phyloP scores from a whole-genome alignment of 2,113 vertebrate species.

The Crotalus horridus region DNA sequence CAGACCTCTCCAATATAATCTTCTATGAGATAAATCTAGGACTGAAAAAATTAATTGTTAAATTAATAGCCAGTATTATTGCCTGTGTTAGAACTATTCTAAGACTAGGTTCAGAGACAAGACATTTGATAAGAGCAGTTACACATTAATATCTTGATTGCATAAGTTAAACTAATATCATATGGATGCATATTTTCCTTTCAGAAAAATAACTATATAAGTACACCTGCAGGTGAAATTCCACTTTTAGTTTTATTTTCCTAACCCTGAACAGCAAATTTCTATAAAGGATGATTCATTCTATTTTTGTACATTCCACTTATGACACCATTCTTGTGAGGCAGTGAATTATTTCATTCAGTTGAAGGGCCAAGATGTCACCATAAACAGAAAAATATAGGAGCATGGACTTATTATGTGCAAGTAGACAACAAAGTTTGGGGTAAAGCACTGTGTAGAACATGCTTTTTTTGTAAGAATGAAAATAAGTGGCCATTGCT shows the following conservation, averaged over 20 bases:
- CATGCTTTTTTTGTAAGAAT: background rate
- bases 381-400: too few relatives aligned
- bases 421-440: background rate
- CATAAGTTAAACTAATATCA: background rate
- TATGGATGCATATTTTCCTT: background rate
- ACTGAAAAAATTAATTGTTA: constrained; percentile 24
- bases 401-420: background rate
- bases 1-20: constrained; percentile 23
- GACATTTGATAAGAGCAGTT: background rate
- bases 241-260: background rate
- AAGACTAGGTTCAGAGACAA: background rate
- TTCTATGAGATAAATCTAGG: constrained; percentile 28
- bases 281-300: background rate
- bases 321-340: background rate
- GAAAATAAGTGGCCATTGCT: background rate
- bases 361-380: background rate
- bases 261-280: background rate
- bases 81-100: constrained; percentile 7
- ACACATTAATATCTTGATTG: background rate
- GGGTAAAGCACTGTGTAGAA: background rate
- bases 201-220: background rate
- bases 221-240: background rate
- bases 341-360: background rate
- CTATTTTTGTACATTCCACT: background rate
- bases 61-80: constrained; percentile 41